A percentile compares a stretch with the other conserved stretches of the same genome.
phyloP scores from a whole-genome alignment of 2,888 invertebrate species.

The Dolichopus griseipennis region DNA sequence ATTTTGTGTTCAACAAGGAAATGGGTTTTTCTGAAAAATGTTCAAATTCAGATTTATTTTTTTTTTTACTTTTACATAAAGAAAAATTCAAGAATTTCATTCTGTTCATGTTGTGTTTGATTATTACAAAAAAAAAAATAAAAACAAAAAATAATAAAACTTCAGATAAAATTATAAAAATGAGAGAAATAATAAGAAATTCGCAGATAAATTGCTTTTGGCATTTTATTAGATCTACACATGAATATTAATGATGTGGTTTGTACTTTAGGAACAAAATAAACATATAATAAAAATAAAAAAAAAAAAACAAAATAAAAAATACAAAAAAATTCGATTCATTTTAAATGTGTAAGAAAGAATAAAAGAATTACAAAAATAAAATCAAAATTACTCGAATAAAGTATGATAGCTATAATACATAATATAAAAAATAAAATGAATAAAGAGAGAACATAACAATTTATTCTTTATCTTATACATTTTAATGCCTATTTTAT shows the following conservation, averaged over 20 bases:
- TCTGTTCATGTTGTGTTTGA: background rate
- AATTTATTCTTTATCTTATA: background rate
- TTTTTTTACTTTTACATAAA: too few species aligned
- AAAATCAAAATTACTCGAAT: background rate
- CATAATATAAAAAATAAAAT: too few species aligned
- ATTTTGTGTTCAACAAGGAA: too few species aligned
- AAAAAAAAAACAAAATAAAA: background rate
- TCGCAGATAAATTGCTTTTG: conserved; percentile 9
- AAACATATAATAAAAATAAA: background rate
- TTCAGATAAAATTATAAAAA: background rate
- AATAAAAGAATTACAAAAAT: background rate
- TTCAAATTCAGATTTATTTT: too few species aligned
- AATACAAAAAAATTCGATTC: background rate
- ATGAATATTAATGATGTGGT: conserved; percentile 9
- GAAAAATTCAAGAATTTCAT: background rate
- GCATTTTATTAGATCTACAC: conserved; percentile 9
- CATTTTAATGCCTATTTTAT: background rate
- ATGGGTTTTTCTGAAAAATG: too few species aligned
- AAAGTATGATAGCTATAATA: too few species aligned
- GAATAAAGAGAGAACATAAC: conserved; percentile 1
- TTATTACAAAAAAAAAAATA: background rate
- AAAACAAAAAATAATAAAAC: too few species aligned
- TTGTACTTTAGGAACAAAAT: background rate
- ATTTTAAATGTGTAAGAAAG: background rate
- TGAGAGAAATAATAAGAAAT: background rate